Evolutionary conservation across 2,888 invertebrate species (phyloP).

Genomic region (Caenorhabditis imperialis): DNA sequence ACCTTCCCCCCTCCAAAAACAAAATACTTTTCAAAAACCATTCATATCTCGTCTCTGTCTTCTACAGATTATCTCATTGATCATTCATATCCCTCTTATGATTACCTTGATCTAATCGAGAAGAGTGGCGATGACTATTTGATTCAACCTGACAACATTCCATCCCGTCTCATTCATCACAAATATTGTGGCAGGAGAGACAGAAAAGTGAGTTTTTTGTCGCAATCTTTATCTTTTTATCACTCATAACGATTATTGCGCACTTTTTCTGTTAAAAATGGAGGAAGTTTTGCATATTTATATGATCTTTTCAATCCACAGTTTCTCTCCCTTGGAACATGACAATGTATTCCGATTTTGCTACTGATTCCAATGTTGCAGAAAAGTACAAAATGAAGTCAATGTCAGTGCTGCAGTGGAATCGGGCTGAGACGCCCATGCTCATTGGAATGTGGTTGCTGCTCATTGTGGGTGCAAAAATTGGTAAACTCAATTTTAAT

Average conservation of each 20-base stretch:
- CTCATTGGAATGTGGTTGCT: constrained; percentile 69
- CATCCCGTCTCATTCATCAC: constrained; percentile 3
- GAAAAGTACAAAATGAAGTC: constrained; percentile 26
- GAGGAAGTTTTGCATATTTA: too few species aligned
- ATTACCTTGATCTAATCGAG: constrained; percentile 45
- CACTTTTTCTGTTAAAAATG: not conserved
- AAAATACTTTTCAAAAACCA: not conserved
- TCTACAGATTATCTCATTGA: constrained; percentile 37
- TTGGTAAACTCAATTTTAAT: constrained; percentile 35
- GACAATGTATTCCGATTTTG: too few species aligned
- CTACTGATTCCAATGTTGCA: too few species aligned
- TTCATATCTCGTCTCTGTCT: not conserved
- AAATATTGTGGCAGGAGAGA: constrained; percentile 13
- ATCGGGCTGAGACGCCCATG: constrained; percentile 70
- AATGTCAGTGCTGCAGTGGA: constrained; percentile 60
- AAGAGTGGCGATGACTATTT: constrained; percentile 35
- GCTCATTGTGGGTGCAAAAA: constrained; percentile 63
- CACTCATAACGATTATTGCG: not conserved
- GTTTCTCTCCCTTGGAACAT: too few species aligned
- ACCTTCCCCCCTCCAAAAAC: not conserved
- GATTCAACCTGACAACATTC: constrained; percentile 45
- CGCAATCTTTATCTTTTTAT: not conserved
- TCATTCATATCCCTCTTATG: constrained; percentile 31
- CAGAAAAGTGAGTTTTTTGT: constrained; percentile 20
- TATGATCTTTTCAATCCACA: constrained; percentile 1